Conservation (phyloP, 2,888 invertebrate species). For the Ophion slaviceki region DNA sequence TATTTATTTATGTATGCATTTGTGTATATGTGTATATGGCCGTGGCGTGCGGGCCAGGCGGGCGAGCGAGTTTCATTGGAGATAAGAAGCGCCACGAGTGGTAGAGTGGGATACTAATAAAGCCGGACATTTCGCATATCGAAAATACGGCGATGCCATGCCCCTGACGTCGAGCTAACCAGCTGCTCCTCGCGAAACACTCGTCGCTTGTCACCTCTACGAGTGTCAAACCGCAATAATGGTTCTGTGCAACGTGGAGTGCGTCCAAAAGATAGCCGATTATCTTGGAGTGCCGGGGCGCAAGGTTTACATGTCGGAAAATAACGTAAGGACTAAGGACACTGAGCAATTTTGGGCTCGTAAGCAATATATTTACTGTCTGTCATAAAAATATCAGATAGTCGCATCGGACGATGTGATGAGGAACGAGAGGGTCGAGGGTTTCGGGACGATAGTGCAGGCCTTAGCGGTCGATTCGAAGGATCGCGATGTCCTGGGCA, state of each 20-base stretch:
- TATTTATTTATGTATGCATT: too few species aligned
- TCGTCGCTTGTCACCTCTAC: not conserved
- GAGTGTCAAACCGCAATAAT: slow-evolving; percentile 66
- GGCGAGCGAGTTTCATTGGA: too few species aligned
- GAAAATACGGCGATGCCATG: too few species aligned
- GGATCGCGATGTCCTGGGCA: slow-evolving; percentile 73
- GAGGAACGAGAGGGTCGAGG: slow-evolving; percentile 74
- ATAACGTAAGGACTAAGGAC: slow-evolving; percentile 72
- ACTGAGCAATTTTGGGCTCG: not conserved
- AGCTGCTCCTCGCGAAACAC: too few species aligned
- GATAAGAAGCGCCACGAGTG: too few species aligned
- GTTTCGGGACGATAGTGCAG: slow-evolving; percentile 79
- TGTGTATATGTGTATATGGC: too few species aligned
- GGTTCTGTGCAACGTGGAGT: slow-evolving; percentile 80
- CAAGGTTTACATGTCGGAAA: slow-evolving; percentile 75
- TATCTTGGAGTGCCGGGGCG: slow-evolving; percentile 76
- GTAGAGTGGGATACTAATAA: too few species aligned
- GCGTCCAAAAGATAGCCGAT: slow-evolving; percentile 77
- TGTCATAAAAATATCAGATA: slow-evolving; percentile 68
- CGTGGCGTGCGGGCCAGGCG: too few species aligned
- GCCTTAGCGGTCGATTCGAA: slow-evolving; percentile 75
- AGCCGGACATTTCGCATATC: too few species aligned
- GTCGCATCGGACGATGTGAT: slow-evolving; percentile 70
- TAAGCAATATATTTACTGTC: not conserved
- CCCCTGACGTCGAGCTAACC: too few species aligned